Base-by-base conservation (phyloP, 2,797 vertebrate species). In the Tachyglossus aculeatus region DNA sequence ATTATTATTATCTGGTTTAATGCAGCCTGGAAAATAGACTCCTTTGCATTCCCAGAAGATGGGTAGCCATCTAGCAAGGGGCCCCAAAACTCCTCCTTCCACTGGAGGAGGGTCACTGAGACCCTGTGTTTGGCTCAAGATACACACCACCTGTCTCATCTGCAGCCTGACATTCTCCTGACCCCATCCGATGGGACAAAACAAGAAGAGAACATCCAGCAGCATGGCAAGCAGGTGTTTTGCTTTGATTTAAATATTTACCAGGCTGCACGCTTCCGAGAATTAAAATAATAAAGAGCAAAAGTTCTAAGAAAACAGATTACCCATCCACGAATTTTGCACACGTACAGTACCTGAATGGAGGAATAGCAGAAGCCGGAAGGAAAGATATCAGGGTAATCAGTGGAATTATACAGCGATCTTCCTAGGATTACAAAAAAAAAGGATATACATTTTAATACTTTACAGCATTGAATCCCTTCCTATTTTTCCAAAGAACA, bases 341-440 rank as follows among this genome's bases (percentile, higher is more conserved):
- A n/a, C n/a, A n/a, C n/a, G n/a, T 22, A 13, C 33, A 13, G 55
- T 2, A 16, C 44, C 3, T 25, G 22, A 22, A 29, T 3, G 94
- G 90, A 57, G 95, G 95, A 73, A 97, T 86, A 10, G 94, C 72
- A 29, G 93, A 83, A 15, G 94, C 89, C 1, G 97, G 95, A 92
- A 99, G 90, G 48, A 96, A 93, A 27, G 97, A 97, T 67, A 96
- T 95, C 67, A 99, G 83, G n/a, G 96, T 92, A 36, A 97, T 86
- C 67, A 99, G 84, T 16, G 97, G 93, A 63, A 81, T 89, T 12
- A 78, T 86, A 58, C 95, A 96, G 47, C 93, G 93, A 9, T 97
- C 94, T 24, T 97, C 95, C 98, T 99, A 82, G 25, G 29, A 51
- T 38, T 71, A 60, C n/a, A 63, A 50, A 71, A 37, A 64, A 69